These are phyloP conservation scores for Coenonympha glycerion DNA, from an alignment of 2,888 invertebrate species.

Conservation along the genomic window DNA sequence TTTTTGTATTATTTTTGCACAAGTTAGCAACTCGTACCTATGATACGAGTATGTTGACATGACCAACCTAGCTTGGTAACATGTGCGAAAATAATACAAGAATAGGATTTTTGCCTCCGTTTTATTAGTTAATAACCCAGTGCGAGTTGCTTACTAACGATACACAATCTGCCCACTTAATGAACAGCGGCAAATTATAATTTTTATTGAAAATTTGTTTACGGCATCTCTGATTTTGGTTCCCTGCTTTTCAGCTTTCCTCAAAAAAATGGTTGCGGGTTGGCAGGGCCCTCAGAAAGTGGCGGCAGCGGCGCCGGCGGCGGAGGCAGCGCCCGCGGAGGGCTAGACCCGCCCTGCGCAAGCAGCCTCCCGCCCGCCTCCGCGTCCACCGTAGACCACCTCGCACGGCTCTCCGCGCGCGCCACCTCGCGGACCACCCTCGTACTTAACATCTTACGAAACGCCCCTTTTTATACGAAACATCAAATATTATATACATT, in stretches of 20 bases:
- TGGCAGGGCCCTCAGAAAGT: constrained; percentile 47
- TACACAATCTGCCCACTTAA: too few relatives aligned
- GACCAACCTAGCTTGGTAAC: too few relatives aligned
- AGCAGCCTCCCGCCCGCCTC: constrained; percentile 28
- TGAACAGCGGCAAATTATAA: too few relatives aligned
- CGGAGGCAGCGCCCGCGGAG: constrained; percentile 46
- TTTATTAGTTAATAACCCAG: too few relatives aligned
- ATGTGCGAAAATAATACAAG: too few relatives aligned
- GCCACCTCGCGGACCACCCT: constrained; percentile 36
- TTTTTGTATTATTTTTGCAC: too few relatives aligned
- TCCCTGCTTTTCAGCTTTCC: constrained; percentile 80
- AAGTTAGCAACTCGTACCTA: too few relatives aligned
- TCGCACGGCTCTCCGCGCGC: constrained; percentile 33
- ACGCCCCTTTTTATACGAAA: constrained; percentile 66
- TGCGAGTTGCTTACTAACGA: too few relatives aligned
- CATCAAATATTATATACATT: constrained; percentile 46
- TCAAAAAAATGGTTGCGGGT: constrained; percentile 88
- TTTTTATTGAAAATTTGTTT: too few relatives aligned
- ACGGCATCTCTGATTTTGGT: constrained; percentile 7
- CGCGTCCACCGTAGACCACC: constrained; percentile 34
- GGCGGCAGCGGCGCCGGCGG: constrained; percentile 44
- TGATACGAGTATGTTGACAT: too few relatives aligned
- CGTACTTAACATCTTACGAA: constrained; percentile 65
- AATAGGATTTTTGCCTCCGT: too few relatives aligned
- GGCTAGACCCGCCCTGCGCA: constrained; percentile 30